Conservation (phyloP, 1,140 invertebrate species). For the Tigriopus japonicus region DNA sequence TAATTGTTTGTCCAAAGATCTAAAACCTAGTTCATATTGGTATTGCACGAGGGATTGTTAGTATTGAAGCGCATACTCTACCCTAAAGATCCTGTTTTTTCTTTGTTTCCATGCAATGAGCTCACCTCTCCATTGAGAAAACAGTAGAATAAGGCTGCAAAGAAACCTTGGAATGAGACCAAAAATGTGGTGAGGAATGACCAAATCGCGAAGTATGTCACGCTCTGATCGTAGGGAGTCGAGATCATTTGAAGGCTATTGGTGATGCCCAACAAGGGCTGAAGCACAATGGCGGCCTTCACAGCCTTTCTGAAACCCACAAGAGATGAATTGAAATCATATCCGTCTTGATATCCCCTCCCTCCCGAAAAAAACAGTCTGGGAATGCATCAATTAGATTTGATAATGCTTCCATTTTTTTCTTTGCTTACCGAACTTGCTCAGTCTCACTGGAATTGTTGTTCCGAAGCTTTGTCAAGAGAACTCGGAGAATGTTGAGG, state of each 20-base stretch:
- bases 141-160: slow-evolving; percentile 70
- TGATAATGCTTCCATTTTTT: too few species aligned
- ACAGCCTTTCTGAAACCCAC: slow-evolving; percentile 45
- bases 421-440: neutral
- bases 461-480: slow-evolving; percentile 57
- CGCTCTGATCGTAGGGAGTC: slow-evolving; percentile 39
- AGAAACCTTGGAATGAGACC: slow-evolving; percentile 44
- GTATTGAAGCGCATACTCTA: too few species aligned
- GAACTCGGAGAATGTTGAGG: slow-evolving; percentile 59
- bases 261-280: slow-evolving; percentile 60
- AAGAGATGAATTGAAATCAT: too few species aligned
- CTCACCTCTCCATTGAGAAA: slow-evolving; percentile 74
- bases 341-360: too few species aligned
- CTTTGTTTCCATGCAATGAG: too few species aligned
- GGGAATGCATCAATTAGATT: too few species aligned
- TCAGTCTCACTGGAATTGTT: slow-evolving; percentile 47
- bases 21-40: too few species aligned
- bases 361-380: too few species aligned
- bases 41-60: too few species aligned
- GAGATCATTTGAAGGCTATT: slow-evolving; percentile 52
- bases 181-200: slow-evolving; percentile 33
- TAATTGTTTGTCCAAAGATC: too few species aligned
- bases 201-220: slow-evolving; percentile 55
- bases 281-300: slow-evolving; percentile 49
- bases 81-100: too few species aligned